Conservation (phyloP, 35 echinoderm and acorn worm species). For the Diadema setosum region DNA sequence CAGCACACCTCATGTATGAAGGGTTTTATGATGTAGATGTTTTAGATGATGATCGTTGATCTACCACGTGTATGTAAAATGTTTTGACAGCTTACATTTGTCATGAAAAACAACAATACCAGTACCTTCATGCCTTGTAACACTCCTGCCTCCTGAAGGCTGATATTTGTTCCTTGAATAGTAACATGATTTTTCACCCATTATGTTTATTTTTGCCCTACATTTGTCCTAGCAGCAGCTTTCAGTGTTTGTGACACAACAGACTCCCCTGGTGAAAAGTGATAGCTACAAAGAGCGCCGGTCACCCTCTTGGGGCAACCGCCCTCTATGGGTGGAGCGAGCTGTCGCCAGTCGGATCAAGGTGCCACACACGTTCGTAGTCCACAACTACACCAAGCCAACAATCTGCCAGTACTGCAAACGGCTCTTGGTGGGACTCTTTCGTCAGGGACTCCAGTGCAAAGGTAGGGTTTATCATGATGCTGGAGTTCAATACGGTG, state of each 20-base stretch:
- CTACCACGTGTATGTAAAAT: too few relatives aligned
- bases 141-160: too few relatives aligned
- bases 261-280: conserved; percentile 65
- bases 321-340: conserved; percentile 94
- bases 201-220: background rate
- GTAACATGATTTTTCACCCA: background rate
- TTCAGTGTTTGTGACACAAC: background rate
- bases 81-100: too few relatives aligned
- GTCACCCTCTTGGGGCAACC: conserved; percentile 86
- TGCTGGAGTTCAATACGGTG: too few relatives aligned
- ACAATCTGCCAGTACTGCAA: conserved; percentile 97
- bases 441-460: conserved; percentile 94
- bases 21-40: too few relatives aligned
- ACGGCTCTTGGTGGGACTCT: conserved; percentile 84
- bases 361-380: conserved; percentile 98
- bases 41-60: too few relatives aligned
- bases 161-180: too few relatives aligned
- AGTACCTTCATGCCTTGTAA: too few relatives aligned
- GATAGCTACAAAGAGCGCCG: conserved; percentile 78
- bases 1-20: too few relatives aligned
- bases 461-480: conserved; percentile 86
- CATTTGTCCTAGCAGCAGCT: background rate
- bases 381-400: conserved; percentile 98
- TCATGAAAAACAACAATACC: too few relatives aligned
- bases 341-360: conserved; percentile 94